Conservation (phyloP, 1,140 invertebrate species). For the Pogonomyrmex barbatus region DNA sequence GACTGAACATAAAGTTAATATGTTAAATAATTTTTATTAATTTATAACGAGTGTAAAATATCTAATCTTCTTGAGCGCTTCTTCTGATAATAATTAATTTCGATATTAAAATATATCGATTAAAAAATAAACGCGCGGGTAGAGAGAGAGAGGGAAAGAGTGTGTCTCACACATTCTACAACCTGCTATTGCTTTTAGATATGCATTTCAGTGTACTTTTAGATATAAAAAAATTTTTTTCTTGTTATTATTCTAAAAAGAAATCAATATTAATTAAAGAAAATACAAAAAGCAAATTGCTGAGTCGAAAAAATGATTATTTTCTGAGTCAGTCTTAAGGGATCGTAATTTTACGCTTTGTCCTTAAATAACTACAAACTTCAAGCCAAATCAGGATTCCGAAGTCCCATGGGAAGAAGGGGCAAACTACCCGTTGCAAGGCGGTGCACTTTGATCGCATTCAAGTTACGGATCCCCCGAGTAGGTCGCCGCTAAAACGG, state of each 20-base stretch:
- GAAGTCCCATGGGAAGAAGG: conserved; percentile 18
- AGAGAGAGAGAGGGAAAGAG: no score
- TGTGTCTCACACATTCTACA: background rate
- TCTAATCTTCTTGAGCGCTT: background rate
- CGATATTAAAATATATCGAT: background rate
- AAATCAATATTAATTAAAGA: background rate
- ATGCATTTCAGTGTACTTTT: no score
- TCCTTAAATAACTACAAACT: conserved; percentile 56
- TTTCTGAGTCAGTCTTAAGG: conserved; percentile 12
- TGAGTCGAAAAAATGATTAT: background rate
- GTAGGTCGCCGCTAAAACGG: conserved; percentile 67
- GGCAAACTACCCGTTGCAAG: conserved; percentile 34
- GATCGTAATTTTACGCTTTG: conserved; percentile 51
- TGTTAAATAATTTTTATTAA: background rate
- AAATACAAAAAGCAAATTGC: conserved; percentile 15
- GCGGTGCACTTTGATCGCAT: conserved; percentile 64
- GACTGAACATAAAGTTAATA: background rate
- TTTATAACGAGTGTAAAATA: conserved; percentile 7
- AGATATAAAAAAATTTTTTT: background rate
- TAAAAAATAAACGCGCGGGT: no score
- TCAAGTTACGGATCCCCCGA: conserved; percentile 61
- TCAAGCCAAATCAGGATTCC: conserved; percentile 41
- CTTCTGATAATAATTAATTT: conserved; percentile 10
- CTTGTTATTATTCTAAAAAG: background rate
- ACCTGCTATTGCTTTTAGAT: background rate